phyloP scores from a whole-genome alignment of 2,888 invertebrate species.

The Nemapogon koenigi region DNA sequence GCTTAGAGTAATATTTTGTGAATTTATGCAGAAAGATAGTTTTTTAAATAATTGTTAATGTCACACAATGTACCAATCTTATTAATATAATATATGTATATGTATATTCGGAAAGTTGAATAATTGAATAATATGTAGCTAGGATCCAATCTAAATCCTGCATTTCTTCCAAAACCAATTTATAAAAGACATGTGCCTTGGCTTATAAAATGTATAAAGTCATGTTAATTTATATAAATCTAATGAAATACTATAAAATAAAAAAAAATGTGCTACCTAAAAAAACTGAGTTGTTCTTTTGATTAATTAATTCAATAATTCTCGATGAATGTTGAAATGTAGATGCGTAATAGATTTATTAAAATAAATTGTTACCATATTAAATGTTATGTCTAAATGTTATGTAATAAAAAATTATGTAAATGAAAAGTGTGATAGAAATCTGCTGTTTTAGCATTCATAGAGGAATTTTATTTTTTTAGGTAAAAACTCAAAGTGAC shows the following conservation, averaged over 20 bases:
- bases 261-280: background rate
- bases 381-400: background rate
- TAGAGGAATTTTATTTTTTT: background rate
- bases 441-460: background rate
- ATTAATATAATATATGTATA: conserved; percentile 45
- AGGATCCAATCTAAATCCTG: conserved; percentile 62
- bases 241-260: background rate
- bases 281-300: background rate
- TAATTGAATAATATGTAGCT: conserved; percentile 62
- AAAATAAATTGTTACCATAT: background rate
- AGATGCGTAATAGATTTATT: background rate
- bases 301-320: background rate
- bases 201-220: conserved; percentile 49
- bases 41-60: conserved; percentile 58
- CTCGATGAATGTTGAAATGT: background rate
- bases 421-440: background rate
- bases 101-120: conserved; percentile 64
- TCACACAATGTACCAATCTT: conserved; percentile 65
- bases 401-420: background rate
- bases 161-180: conserved; percentile 54
- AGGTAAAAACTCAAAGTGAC: conserved; percentile 2
- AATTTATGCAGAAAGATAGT: conserved; percentile 63
- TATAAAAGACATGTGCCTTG: conserved; percentile 57
- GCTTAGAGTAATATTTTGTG: conserved; percentile 63
- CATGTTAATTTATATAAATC: conserved; percentile 36